Conservation (phyloP, 2,797 vertebrate species). For the Cyclopterus lumpus region DNA sequence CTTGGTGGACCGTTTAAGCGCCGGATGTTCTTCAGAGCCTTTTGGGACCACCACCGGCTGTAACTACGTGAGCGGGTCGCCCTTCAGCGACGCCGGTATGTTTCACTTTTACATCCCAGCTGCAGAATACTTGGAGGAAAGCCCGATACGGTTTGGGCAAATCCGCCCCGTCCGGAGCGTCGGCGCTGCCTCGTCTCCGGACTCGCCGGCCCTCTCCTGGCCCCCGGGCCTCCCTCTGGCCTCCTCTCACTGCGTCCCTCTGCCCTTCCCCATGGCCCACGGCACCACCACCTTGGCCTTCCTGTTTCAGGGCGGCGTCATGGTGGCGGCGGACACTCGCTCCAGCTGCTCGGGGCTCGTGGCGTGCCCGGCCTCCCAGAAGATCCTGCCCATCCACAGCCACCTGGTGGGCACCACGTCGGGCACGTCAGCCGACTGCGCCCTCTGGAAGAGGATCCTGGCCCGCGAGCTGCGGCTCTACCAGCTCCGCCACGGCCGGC, state of each 20-base stretch:
- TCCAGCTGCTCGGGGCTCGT: slow-evolving; percentile 88
- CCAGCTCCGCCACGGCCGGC: slow-evolving; percentile 81
- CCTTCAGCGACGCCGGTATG: slow-evolving; percentile 27
- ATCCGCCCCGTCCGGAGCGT: slow-evolving; percentile 33
- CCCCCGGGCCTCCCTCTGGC: slow-evolving; percentile 30
- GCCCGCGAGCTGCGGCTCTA: slow-evolving; percentile 86
- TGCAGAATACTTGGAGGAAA: slow-evolving; percentile 74
- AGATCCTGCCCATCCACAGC: slow-evolving; percentile 88
- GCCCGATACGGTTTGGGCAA: slow-evolving; percentile 81
- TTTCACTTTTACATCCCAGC: slow-evolving; percentile 78
- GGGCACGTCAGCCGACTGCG: slow-evolving; percentile 89
- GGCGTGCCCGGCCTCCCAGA: slow-evolving; percentile 84
- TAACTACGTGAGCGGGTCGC: slow-evolving; percentile 10
- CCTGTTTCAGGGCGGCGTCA: slow-evolving; percentile 85
- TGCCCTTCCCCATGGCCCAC: slow-evolving; percentile 84
- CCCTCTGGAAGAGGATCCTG: slow-evolving; percentile 87
- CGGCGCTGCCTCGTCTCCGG: slow-evolving; percentile 10
- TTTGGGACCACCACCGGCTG: slow-evolving; percentile 36
- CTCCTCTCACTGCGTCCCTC: slow-evolving; percentile 62
- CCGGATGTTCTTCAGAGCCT: slow-evolving; percentile 16
- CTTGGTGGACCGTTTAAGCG: slow-evolving; percentile 33
- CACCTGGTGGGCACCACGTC: slow-evolving; percentile 90
- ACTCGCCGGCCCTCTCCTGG: slow-evolving; percentile 31
- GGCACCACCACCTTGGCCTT: slow-evolving; percentile 93
- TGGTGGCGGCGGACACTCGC: slow-evolving; percentile 90